A percentile compares a stretch with the other conserved stretches of the same genome.
phyloP scores from a whole-genome alignment of 2,797 vertebrate genomes.

The Liasis olivaceus region DNA sequence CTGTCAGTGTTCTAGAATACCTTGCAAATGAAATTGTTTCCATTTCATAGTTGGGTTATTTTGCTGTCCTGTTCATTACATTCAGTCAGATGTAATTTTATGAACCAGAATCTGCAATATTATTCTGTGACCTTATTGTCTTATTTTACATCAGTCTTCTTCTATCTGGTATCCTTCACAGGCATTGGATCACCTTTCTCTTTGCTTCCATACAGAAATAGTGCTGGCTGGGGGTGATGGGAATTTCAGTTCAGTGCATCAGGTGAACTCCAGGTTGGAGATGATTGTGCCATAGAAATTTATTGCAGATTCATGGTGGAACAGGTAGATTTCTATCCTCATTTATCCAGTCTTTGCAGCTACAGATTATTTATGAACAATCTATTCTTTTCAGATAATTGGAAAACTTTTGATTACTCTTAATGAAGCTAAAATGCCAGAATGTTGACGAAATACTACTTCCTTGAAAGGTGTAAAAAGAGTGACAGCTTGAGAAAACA shows the following conservation, averaged over 20 bases:
- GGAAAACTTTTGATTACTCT: neutral
- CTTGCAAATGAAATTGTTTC: neutral
- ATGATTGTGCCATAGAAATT: neutral
- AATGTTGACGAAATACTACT: neutral
- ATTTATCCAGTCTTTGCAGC: neutral
- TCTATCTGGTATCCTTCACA: neutral
- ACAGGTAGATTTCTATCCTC: neutral
- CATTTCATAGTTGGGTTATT: neutral
- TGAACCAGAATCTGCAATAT: neutral
- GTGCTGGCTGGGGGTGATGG: neutral
- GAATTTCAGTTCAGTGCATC: neutral
- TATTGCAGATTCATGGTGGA: neutral
- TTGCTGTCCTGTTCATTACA: neutral
- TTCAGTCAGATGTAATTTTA: neutral
- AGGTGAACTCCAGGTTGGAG: neutral
- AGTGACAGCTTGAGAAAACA: neutral
- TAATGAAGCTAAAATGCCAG: neutral
- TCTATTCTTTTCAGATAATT: neutral
- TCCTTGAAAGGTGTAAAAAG: neutral
- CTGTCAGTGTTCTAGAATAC: neutral
- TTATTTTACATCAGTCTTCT: neutral
- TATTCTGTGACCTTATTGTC: neutral
- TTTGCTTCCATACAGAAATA: neutral
- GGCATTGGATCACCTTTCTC: neutral
- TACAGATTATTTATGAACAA: neutral